Conservation (phyloP, 2,888 invertebrate genomes). For the Coecobrya sp. region DNA sequence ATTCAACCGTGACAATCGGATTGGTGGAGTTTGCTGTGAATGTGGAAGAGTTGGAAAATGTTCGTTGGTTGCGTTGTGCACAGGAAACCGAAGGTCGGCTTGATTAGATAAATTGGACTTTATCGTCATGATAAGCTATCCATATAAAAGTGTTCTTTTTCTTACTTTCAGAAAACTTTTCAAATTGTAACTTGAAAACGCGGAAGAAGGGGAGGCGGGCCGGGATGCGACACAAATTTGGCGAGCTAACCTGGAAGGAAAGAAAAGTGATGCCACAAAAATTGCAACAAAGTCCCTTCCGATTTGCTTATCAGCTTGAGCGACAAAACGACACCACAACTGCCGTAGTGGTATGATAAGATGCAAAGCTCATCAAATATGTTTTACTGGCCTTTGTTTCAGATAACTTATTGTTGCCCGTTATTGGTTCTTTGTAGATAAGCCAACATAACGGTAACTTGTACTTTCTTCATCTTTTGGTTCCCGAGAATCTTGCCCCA, state of each 20-base stretch:
- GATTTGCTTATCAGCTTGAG: constrained; percentile 56
- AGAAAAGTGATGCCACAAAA: neutral
- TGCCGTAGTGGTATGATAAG: constrained; percentile 64
- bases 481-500: constrained; percentile 87
- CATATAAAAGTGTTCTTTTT: too few species aligned
- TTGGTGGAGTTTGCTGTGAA: constrained; percentile 40
- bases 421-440: constrained; percentile 55
- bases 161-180: constrained; percentile 8
- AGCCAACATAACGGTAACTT: constrained; percentile 42
- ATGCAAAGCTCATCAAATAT: neutral
- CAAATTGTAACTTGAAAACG: constrained; percentile 13
- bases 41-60: constrained; percentile 56
- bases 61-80: constrained; percentile 21
- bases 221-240: neutral
- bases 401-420: too few species aligned
- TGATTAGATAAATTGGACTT: too few species aligned
- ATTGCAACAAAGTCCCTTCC: constrained; percentile 11
- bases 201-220: neutral
- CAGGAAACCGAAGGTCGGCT: neutral
- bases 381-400: neutral
- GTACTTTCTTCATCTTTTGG: constrained; percentile 88
- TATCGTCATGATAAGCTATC: too few species aligned
- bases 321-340: constrained; percentile 50
- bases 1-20: neutral
- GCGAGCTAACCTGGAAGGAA: constrained; percentile 10